A percentile compares a stretch with the other conserved stretches of the same genome.
Conservation (phyloP, 2,888 invertebrate genomes). For the Thera britannica region DNA sequence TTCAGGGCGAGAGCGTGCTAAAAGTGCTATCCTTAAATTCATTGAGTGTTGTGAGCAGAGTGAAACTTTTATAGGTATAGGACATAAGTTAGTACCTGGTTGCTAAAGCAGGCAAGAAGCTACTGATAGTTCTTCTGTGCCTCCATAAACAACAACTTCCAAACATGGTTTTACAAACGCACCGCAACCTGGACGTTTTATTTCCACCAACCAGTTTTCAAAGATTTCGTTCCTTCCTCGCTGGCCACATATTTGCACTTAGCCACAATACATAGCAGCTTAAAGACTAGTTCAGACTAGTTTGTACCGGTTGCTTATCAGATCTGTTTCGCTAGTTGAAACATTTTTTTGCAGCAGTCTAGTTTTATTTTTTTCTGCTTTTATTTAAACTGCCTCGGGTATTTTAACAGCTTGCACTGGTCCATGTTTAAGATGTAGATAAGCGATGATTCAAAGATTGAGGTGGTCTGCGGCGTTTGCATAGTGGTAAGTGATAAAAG, state of each 20-base stretch:
- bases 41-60: not conserved
- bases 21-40: too few species aligned
- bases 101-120: conserved; percentile 59
- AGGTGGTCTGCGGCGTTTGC: conserved; percentile 6
- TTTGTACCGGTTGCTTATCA: conserved; percentile 53
- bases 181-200: conserved; percentile 37
- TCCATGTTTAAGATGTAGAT: conserved; percentile 24
- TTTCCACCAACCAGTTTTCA: conserved; percentile 38
- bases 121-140: conserved; percentile 37
- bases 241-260: conserved; percentile 39
- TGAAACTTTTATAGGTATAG: conserved; percentile 31
- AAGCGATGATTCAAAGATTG: conserved; percentile 18
- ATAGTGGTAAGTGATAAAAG: not conserved
- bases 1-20: too few species aligned
- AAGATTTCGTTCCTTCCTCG: conserved; percentile 38
- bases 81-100: conserved; percentile 48
- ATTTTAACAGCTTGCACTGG: conserved; percentile 27
- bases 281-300: conserved; percentile 41
- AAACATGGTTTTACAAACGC: conserved; percentile 41
- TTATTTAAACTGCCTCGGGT: conserved; percentile 34
- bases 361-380: conserved; percentile 46
- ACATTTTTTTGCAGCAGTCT: conserved; percentile 55
- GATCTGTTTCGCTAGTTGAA: conserved; percentile 51
- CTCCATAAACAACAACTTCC: conserved; percentile 39
- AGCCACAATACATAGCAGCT: conserved; percentile 41